Conservation (phyloP, 2,888 invertebrate genomes). For the Amblyjoppa fuscipennis region DNA sequence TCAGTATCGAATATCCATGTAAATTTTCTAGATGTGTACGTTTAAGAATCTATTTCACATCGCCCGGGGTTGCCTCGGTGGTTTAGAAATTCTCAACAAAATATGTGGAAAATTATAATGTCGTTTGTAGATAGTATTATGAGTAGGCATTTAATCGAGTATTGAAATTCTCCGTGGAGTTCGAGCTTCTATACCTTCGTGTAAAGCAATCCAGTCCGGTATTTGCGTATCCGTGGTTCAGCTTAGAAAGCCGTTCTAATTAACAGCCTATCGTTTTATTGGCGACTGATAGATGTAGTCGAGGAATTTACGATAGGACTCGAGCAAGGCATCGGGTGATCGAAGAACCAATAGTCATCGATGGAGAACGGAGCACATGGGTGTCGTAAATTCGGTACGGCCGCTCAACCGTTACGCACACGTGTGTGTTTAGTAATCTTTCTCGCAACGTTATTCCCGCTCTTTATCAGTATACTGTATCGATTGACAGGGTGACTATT, state of each 20-base stretch:
- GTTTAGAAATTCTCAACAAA: conserved; percentile 8
- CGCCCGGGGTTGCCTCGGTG: not conserved
- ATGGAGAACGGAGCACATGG: conserved; percentile 42
- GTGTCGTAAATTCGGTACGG: conserved; percentile 59
- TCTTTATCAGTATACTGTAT: conserved; percentile 1
- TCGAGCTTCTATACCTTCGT: conserved; percentile 27
- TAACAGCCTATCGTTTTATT: conserved; percentile 58
- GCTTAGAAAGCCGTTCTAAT: conserved; percentile 64
- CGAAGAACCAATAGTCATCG: conserved; percentile 43
- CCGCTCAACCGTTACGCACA: conserved; percentile 52
- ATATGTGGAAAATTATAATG: conserved; percentile 22
- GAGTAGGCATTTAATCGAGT: conserved; percentile 19
- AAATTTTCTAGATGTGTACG: not conserved
- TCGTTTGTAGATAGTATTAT: not conserved
- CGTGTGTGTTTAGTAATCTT: conserved; percentile 24
- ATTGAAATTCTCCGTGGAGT: conserved; percentile 23
- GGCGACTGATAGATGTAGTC: conserved; percentile 54
- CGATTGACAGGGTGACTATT: conserved; percentile 4
- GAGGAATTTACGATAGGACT: conserved; percentile 54
- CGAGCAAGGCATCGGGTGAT: conserved; percentile 37
- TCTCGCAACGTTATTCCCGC: conserved; percentile 18
- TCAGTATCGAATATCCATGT: conserved; percentile 1
- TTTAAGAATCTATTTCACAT: not conserved
- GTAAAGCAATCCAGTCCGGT: conserved; percentile 30
- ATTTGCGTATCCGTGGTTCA: conserved; percentile 47